Conservation (phyloP, 2,113 vertebrate species). For the Rhinogobius similis region DNA sequence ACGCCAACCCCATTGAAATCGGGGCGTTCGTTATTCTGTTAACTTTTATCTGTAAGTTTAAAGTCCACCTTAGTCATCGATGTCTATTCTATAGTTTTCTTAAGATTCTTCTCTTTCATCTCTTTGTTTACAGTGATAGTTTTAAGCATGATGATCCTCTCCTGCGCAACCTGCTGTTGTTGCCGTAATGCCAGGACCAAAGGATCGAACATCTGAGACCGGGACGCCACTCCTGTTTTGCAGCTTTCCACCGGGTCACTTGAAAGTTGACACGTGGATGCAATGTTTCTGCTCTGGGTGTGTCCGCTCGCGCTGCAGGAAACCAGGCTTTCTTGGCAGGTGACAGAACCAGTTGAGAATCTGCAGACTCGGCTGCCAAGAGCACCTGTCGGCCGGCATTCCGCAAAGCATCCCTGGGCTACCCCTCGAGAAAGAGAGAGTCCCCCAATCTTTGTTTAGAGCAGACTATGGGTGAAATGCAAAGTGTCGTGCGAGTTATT, state of each 20-base stretch:
- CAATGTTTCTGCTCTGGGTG: background rate
- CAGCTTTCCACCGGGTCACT: background rate
- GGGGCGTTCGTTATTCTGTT: slow-evolving; percentile 85
- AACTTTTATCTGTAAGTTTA: slow-evolving; percentile 86
- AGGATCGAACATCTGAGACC: slow-evolving; percentile 34
- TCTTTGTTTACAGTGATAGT: slow-evolving; percentile 59
- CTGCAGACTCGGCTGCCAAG: slow-evolving; percentile 25
- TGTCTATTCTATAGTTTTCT: background rate
- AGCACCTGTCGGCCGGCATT: slow-evolving; percentile 44
- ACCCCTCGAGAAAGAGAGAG: background rate
- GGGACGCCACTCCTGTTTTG: background rate
- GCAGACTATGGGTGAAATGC: background rate
- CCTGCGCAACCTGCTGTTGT: slow-evolving; percentile 58
- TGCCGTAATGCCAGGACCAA: slow-evolving; percentile 31
- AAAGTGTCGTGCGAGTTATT: background rate
- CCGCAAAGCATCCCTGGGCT: slow-evolving; percentile 18
- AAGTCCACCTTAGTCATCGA: background rate
- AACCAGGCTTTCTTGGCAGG: slow-evolving; percentile 10
- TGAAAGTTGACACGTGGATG: background rate
- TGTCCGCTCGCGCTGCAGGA: background rate
- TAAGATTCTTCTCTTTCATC: background rate
- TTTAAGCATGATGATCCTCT: slow-evolving; percentile 43
- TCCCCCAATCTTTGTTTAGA: slow-evolving; percentile 5
- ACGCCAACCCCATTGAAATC: slow-evolving; percentile 80
- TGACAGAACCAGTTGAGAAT: slow-evolving; percentile 23